Percentiles rank a stretch among this genome's conserved stretches.
phyloP scores from a whole-genome alignment of 2,113 vertebrate species.

The Aepyceros melampus region DNA sequence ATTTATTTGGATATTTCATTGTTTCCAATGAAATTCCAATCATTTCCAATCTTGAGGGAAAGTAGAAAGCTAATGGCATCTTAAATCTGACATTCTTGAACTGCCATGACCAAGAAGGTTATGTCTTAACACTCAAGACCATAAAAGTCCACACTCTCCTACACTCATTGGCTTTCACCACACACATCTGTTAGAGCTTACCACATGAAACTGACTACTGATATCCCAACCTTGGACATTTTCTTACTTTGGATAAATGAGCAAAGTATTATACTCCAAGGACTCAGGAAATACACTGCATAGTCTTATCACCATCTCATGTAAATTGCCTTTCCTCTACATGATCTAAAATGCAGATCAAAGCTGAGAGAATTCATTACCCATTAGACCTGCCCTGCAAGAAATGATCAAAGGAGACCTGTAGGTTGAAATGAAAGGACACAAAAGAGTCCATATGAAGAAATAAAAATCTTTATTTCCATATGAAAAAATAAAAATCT shows the following conservation, averaged over 20 bases:
- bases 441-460: background rate
- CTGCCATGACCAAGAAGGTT: background rate
- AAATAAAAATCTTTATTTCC: background rate
- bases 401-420: background rate
- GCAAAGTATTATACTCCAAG: background rate
- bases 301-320: background rate
- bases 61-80: background rate
- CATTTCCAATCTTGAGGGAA: background rate
- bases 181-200: background rate
- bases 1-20: background rate
- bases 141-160: background rate
- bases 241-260: constrained; percentile 2
- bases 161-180: background rate
- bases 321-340: background rate
- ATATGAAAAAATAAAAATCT: background rate
- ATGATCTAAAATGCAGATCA: background rate
- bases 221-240: background rate
- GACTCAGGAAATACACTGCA: background rate
- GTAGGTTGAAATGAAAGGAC: background rate
- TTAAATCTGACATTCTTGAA: background rate
- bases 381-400: background rate
- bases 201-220: background rate
- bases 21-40: too few species aligned
- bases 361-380: background rate
- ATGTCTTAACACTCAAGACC: background rate